A percentile compares a stretch with the other conserved stretches of the same genome.
Evolutionary conservation across 1,140 invertebrate species (phyloP).

Genomic region (Hylyphantes graminicola): DNA sequence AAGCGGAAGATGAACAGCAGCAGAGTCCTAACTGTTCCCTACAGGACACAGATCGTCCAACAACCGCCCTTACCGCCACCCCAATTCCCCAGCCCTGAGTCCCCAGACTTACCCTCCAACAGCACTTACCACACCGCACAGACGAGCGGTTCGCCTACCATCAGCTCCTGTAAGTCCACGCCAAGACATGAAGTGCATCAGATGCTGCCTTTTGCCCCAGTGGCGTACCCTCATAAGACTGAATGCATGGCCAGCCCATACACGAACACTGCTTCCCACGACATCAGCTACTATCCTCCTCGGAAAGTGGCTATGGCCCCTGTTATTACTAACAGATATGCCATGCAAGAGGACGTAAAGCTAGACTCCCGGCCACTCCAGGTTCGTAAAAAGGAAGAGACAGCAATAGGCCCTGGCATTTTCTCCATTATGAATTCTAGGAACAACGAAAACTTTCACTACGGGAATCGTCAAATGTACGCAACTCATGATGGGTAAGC

Average conservation of each 20-base stretch:
- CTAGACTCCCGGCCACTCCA: constrained; percentile 1
- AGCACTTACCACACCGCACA: constrained; percentile 36
- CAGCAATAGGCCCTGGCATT: not conserved
- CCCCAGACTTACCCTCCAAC: constrained; percentile 8
- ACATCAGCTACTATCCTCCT: not conserved
- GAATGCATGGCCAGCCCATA: not conserved
- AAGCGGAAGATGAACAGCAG: constrained; percentile 10
- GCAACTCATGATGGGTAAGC: constrained; percentile 14
- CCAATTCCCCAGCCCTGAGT: not conserved
- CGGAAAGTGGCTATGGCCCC: constrained; percentile 19
- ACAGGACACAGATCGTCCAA: constrained; percentile 3
- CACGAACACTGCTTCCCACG: not conserved
- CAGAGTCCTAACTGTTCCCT: not conserved
- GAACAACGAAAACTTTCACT: not conserved
- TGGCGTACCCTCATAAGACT: not conserved
- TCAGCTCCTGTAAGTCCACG: constrained; percentile 48
- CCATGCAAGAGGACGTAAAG: constrained; percentile 51
- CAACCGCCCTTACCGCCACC: not conserved
- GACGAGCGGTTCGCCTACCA: constrained; percentile 2
- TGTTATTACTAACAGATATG: constrained; percentile 62
- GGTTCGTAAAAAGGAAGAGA: constrained; percentile 5
- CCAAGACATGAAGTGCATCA: not conserved
- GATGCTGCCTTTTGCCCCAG: not conserved
- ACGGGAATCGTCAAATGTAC: not conserved
- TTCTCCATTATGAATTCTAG: constrained; percentile 29